Base-by-base conservation (phyloP, 2,797 vertebrate species). In the Miopithecus talapoin region DNA sequence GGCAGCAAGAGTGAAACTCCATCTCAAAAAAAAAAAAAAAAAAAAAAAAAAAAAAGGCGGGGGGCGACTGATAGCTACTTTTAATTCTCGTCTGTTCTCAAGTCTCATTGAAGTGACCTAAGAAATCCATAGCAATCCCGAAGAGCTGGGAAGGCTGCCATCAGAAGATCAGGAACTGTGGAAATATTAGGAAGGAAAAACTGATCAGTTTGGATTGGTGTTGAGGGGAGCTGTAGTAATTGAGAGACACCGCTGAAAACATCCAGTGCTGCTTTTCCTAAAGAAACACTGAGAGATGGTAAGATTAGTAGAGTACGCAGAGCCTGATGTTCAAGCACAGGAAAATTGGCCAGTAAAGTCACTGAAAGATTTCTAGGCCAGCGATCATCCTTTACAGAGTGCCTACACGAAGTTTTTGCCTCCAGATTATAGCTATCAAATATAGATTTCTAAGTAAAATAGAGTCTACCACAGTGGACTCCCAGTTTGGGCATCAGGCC, bases 341-440 rank as follows among this genome's bases (percentile, higher is more conserved):
- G 43, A 85, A 85, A 79, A 41, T 2, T 14, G 16, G 4, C 8
- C 33, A 41, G 46, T 43, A 72, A 72, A 90, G n/a, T 48, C 61
- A 81, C 50, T 7, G 28, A 57, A 78, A 96, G 50, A 76, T 78
- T 81, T 96, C 68, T 48, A 85, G 43, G 33, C 55, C 13, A 48
- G 22, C 28, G 68, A 24, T 57, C 2, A 39, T 48, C 61, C 24
- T 81, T 89, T 81, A 8, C 33, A 24, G 33, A 21, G 4, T 28
- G 16, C 16, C 79, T 86, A 41, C 13, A 64, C 64, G 81, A 78
- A 6, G 2, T 46, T 92, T 43, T 41, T 36, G 53, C 8, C 41
- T 89, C 53, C 68, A 78, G 68, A 72, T 89, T 76, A 57, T 36
- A 91, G 10, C 43, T 74, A 78, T 30, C 13, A 95, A 93, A 74